Base-by-base conservation (phyloP, 2,888 invertebrate genomes). In the Taphrorychus bicolor region DNA sequence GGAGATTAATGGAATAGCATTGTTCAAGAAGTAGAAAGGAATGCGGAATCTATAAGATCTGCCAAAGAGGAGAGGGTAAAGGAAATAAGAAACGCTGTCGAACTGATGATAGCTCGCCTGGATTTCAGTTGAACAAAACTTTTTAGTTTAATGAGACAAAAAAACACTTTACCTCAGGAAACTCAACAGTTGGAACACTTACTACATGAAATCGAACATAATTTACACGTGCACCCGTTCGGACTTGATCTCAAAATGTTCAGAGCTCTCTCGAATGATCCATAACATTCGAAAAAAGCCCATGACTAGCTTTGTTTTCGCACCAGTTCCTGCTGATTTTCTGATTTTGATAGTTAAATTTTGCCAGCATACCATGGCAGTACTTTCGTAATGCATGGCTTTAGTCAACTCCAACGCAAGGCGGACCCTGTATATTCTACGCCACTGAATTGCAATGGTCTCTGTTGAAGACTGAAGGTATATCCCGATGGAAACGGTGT, bases 401-500 rank as follows among this genome's bases (percentile, higher is more conserved):
- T 96, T 83, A 91, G 91, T 16, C 90, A 91, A 74, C 85, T 96
- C 57, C 94, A 94, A 78, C 88, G 92, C 76, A 91, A 94, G 77
- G 95, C 95, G 4, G 94, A 95, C 79, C 95, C 97, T 0, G 94
- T 96, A 7, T 97, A 96, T 83, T 96, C 95, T 16, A 90, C 92
- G 2, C 93, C 94, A 3, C 84, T 97, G 45, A 91, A 92, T 80
- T 92, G 94, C 58, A 93, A 94, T 81, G 95, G 96, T 0, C 85
- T 96, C 5, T 93, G 93, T 77, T 97, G 97, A 96, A 86, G 96
- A 54, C 85, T 97, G 21, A 96, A 96, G 85, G 93, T 94, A 17
- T 93, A 93, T 83, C 92, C 95, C 17, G 94, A 96, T 83, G 96
- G 97, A 1, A 97, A 96, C 81, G 96, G 96, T n/a, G 94, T 95